Evolutionary conservation across 2,797 vertebrate genomes (phyloP), one percentile per base, ranked within the genome.

Genomic region (Gobionotothen gibberifrons): DNA sequence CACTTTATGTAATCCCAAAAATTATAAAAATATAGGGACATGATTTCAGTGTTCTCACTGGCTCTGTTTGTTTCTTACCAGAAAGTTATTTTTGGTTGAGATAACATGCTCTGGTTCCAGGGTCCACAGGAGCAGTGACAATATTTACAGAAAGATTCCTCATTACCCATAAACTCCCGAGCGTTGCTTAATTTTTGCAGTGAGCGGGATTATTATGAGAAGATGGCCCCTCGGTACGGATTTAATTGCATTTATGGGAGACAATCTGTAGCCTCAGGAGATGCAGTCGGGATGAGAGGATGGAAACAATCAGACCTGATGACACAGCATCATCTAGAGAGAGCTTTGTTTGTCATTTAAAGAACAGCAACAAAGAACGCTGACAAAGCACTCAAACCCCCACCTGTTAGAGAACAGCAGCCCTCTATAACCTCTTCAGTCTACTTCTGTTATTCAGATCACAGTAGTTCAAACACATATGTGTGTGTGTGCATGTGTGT

Each of bases 271-370:
- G 74, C 83, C 82, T 85, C 75, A 15, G 67, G 86, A 88, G 86
- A 84, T 56, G 42, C 60, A 76, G 73, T 16, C 4, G 44, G 61
- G 61, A 80, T 68, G 76, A 87, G 75, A 79, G 72, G 61, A 81
- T 1, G 46, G 56, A 82, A 88, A 91, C 87, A 92, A 90, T 87
- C 80, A 82, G 74, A 85, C 56, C 57, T 78, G 86, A 91, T 92
- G 89, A 91, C 90, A 60, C 83, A 89, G 89, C 89, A 90, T 67
- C 83, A 85, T 85, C 72, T 46, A 74, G 60, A 84, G 83, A 82
- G 80, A 54, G 57, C 80, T 40, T 63, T 69, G 74, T 72, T 85
- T 91, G 87, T 90, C 59, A 77, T 88, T 88, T 86, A 89, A 87
- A 88, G 80, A 88, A 87, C 59, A 29, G 75, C 72, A 39, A 54